Evolutionary conservation across 2,113 vertebrate genomes (phyloP), one percentile per base, ranked within the genome.

Genomic region (Cynoglossus semilaevis): DNA sequence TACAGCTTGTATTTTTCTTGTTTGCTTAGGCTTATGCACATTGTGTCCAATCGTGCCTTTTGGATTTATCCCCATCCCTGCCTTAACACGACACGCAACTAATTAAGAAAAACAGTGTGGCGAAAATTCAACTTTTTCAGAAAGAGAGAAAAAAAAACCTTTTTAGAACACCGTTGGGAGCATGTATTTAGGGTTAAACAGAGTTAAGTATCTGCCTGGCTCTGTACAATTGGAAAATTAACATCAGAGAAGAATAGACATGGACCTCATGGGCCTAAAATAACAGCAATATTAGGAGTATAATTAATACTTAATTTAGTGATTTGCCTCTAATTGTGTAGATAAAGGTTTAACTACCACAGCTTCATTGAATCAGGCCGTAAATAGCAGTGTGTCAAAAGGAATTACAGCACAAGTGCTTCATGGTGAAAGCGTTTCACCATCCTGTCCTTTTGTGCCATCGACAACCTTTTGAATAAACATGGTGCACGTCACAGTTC

Each of bases 401-500:
- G 35, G 42, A 49, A 29, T 36, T 68, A 41, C 8, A 22, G 51
- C 48, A 15, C 18, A 44, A 29, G 22, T 29, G 3, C n/a, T 49
- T 46, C 13, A 40, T 43, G 60, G 15, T 48, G 49, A 72, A 63
- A 64, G 16, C 18, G 1, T 22, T 54, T 53, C 54, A 55, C 16
- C 38, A 11, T 18, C 45, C 36, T 59, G 64, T 41, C 54, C 69
- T 79, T 64, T 70, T 41, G 48, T 57, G 58, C 47, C 53, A 53
- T 48, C 51, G n/a, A 22, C 1, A 18, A 67, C 48, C 55, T 82
- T 76, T 72, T 57, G 53, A 58, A 22, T 54, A 51, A 1, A 13
- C 15, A 0, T 11, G 38, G 65, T 9, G 1, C 1, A 36, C 55
- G 74, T 58, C 61, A 53, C 34, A 68, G 74, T 58, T 65, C 49